phyloP scores from a whole-genome alignment of 1,140 invertebrate species.

The Pseudomyrmex concolor region DNA sequence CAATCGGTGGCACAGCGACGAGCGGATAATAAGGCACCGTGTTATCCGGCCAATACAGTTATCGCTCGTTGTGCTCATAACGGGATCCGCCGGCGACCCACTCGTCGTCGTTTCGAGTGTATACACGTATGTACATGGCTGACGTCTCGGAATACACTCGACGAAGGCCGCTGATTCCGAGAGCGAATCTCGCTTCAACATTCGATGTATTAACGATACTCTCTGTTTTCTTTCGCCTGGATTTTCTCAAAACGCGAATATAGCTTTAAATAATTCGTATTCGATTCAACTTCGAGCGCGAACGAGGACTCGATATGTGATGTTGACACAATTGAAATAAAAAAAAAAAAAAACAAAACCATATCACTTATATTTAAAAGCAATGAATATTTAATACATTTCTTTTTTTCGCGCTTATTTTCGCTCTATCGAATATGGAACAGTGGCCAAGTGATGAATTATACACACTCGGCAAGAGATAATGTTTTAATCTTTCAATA shows the following conservation, averaged over 20 bases:
- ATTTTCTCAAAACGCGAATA: not conserved
- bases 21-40: slow-evolving; percentile 73
- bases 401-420: not conserved
- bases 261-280: not conserved
- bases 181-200: slow-evolving; percentile 21
- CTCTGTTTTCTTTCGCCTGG: not conserved
- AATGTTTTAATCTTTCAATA: slow-evolving; percentile 9
- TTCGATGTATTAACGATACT: not conserved
- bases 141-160: slow-evolving; percentile 57
- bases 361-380: too few relatives aligned
- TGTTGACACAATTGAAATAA: not conserved
- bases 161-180: slow-evolving; percentile 59
- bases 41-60: slow-evolving; percentile 84
- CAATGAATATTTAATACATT: too few relatives aligned
- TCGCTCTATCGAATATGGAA: not conserved
- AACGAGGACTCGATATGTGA: too few relatives aligned
- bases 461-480: not conserved
- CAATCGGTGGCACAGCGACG: slow-evolving; percentile 43
- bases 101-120: slow-evolving; percentile 78
- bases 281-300: too few relatives aligned
- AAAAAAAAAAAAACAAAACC: too few relatives aligned
- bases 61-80: slow-evolving; percentile 81
- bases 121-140: slow-evolving; percentile 42
- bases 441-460: not conserved
- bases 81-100: slow-evolving; percentile 79